Evolutionary conservation across 2,113 vertebrate genomes (phyloP), one percentile per base, ranked within the genome.

Genomic region (Chrysemys picta): DNA sequence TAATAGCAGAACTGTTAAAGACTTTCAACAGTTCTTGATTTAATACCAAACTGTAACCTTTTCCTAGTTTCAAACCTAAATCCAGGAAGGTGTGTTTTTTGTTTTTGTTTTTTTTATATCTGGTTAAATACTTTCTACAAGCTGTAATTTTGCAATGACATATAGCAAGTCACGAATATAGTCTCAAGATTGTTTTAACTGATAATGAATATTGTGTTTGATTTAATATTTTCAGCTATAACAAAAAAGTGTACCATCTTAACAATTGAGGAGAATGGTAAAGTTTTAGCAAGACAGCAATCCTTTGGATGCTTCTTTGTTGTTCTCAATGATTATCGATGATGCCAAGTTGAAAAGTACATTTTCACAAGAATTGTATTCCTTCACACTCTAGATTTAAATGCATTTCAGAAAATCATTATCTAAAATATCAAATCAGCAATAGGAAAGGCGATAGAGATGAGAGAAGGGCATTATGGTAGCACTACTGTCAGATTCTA

Each of bases 21-120:
- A 78, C 22, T 47, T 78, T 78, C 42, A 47, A 5, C 11, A 27
- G 42, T 47, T 78, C 42, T 78, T 78, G 4, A 78, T 47, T 47
- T 25, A 78, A 78, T 72, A 80, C 8, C 35, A 54, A 2, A 25
- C 82, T 78, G 38, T 31, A 89, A 56, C 9, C 80, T 42, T 85
- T 93, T 65, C 38, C 24, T 80, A 78, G 4, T 85, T 94, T 35
- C 4, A 50, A 90, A 52, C 1, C 45, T 82, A 69, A 38, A 21
- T 69, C 62, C 16, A 69, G 8, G 62, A 65, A 29, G 25, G 25
- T 42, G 42, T 42, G 42, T 42, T 42, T 42, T 42, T 42, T 42
- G 42, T 14, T 0, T 24, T 54, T 85, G 2, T 56, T 89, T 93
- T 88, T 79, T 11, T 5, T 17, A 53, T 19, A 3, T 0, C 0